phyloP scores from a whole-genome alignment of 2,797 vertebrate species.

The Squalus acanthias region DNA sequence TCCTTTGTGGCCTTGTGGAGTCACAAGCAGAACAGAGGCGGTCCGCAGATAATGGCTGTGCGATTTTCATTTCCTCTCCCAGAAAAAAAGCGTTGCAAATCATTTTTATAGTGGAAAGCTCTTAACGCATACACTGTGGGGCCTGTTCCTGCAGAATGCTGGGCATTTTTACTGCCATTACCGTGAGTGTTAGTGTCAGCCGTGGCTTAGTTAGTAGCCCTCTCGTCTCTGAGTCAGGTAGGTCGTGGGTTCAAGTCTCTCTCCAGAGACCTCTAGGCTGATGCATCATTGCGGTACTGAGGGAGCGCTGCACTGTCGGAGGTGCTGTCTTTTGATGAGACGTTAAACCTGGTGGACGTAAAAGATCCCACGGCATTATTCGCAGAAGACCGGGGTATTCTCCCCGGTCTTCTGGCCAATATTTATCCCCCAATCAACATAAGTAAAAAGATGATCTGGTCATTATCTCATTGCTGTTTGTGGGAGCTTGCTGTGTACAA shows the following conservation, averaged over 20 bases:
- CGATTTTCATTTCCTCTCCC: constrained; percentile 16
- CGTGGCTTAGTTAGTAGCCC: no score
- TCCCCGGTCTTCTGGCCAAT: background rate
- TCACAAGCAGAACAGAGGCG: background rate
- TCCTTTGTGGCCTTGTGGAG: background rate
- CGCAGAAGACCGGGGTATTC: background rate
- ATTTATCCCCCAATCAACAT: background rate
- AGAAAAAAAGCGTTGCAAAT: background rate
- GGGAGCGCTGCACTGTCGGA: background rate
- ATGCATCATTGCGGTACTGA: background rate
- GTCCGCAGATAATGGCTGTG: background rate
- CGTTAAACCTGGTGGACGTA: background rate
- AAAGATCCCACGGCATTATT: background rate
- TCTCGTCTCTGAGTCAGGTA: no score
- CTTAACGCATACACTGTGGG: background rate
- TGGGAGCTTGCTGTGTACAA: background rate
- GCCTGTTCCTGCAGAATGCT: background rate
- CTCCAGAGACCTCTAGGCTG: background rate
- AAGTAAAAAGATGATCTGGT: background rate
- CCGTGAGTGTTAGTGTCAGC: background rate
- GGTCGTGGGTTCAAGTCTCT: background rate
- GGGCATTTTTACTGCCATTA: background rate
- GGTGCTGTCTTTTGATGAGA: no score
- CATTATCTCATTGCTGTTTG: background rate
- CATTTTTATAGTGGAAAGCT: background rate